Percentiles rank a stretch among this genome's conserved stretches.
phyloP scores from a whole-genome alignment of 2,113 vertebrate species.

The Clarias gariepinus region DNA sequence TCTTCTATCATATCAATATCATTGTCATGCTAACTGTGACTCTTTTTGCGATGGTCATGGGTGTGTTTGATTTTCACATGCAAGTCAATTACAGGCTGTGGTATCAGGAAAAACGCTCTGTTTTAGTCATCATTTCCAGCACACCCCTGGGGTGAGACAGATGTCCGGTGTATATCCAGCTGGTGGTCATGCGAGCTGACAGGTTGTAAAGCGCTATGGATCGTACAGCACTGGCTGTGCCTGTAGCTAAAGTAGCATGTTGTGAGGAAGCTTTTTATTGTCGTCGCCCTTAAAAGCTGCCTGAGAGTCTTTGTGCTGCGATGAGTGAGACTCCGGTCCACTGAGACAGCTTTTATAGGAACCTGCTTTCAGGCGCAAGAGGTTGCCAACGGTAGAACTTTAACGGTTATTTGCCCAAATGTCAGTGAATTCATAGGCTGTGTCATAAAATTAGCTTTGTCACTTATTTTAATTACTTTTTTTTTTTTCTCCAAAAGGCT shows the following conservation, averaged over 20 bases:
- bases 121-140: neutral
- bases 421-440: neutral
- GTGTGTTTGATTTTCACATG: no score
- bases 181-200: slow-evolving; percentile 9
- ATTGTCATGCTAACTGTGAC: no score
- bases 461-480: neutral
- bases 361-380: neutral
- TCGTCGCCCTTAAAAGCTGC: slow-evolving; percentile 1
- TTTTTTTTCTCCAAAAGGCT: neutral
- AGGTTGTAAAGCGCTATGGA: slow-evolving; percentile 3
- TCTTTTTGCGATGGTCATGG: no score
- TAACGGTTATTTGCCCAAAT: slow-evolving; percentile 12
- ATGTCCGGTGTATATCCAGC: slow-evolving; percentile 1
- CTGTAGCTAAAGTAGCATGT: slow-evolving; percentile 22
- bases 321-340: neutral
- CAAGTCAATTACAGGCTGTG: neutral
- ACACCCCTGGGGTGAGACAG: neutral
- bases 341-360: slow-evolving; percentile 7
- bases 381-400: slow-evolving; percentile 7
- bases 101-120: neutral
- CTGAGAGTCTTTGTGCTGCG: slow-evolving; percentile 7
- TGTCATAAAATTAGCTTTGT: neutral
- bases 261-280: slow-evolving; percentile 26
- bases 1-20: no score
- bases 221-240: neutral